Base-by-base conservation (phyloP, 2,797 vertebrate species). In the Scyliorhinus canicula region DNA sequence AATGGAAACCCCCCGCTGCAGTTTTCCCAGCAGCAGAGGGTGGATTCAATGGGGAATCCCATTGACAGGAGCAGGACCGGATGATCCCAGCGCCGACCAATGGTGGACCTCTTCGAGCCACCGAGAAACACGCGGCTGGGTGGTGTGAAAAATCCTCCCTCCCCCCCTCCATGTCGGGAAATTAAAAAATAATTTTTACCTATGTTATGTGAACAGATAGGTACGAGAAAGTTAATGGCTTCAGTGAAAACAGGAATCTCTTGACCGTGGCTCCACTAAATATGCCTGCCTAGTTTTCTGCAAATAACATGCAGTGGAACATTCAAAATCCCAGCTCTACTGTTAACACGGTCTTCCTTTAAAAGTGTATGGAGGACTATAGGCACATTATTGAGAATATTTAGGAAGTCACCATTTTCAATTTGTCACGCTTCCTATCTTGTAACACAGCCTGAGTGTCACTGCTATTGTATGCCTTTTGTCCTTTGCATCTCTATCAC, bases 371-470 rank as follows among this genome's bases (percentile, higher is more conserved):
- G 9, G 0, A 16, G 65, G 60, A 91, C 63, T 47, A 19, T 28
- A 52, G 50, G 63, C 65, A 93, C 93, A 94, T 94, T 74, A 52
- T 74, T 94, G 65, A 52, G 47, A 71, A 52, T 74, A 35, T 94
- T 69, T n/a, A 8, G 44, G 67, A 94, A 60, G 60, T 40, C 88
- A 19, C 12, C 35, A 5, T 74, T 94, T 93, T 71, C 47, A 52
- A 44, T 6, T 26, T 94, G 93, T n/a, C 67, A 93, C 31, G 26
- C 71, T 91, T 35, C 93, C 47, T 31, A n/a, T 28, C 93, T 24
- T 94, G 67, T 11, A 74, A 50, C n/a, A 47, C 93, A 74, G 67
- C 63, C 57, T 93, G 3, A 50, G 16, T 67, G 44, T 47, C 63
- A 47, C 47, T 55, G 67, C 44, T 21, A 47, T 69, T 69, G 57